Evolutionary conservation across 2,888 invertebrate genomes (phyloP).

Genomic region (Slavum lentiscoides): DNA sequence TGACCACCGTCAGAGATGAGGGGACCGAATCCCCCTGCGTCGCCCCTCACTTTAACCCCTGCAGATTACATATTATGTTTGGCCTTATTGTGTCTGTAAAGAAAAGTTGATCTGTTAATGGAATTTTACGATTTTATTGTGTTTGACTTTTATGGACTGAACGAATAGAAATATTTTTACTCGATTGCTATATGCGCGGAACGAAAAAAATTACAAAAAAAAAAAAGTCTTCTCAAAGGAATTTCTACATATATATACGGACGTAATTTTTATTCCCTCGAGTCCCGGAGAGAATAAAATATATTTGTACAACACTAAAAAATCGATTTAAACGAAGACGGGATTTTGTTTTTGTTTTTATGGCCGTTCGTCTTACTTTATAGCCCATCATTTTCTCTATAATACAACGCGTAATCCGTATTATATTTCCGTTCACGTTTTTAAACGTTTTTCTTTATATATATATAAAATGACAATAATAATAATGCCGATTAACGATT

Average conservation of each 20-base stretch:
- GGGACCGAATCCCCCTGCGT: too few species aligned
- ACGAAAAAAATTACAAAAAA: neutral
- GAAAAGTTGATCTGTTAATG: neutral
- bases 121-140: neutral
- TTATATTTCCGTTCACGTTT: neutral
- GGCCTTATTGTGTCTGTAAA: neutral
- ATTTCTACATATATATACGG: neutral
- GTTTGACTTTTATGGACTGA: neutral
- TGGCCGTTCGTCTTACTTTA: neutral
- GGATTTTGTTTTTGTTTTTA: neutral
- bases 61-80: too few species aligned
- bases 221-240: neutral
- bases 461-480: neutral
- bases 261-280: neutral
- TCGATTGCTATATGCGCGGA: neutral
- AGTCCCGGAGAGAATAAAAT: neutral
- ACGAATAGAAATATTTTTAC: neutral
- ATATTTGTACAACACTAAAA: slow-evolving; percentile 4
- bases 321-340: neutral
- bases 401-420: neutral
- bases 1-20: too few species aligned
- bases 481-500: too few species aligned
- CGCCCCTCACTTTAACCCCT: too few species aligned
- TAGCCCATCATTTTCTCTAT: neutral
- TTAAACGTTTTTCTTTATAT: neutral